Percentiles rank a stretch among this genome's conserved stretches.
phyloP scores from a whole-genome alignment of 2,888 invertebrate species.

The Drosophila greeni region DNA sequence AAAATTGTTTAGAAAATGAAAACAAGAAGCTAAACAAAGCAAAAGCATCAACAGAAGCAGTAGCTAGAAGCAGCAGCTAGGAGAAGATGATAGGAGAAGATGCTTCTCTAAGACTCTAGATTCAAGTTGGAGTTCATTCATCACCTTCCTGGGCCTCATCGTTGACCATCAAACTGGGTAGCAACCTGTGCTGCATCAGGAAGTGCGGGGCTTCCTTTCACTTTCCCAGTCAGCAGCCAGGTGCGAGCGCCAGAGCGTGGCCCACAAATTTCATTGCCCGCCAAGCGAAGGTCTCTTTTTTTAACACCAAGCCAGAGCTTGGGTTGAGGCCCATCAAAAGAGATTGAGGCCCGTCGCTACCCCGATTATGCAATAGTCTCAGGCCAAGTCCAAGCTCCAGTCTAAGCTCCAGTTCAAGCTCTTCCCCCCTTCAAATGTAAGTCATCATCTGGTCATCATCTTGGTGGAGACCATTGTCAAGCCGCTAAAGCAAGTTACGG shows the following conservation, averaged over 20 bases:
- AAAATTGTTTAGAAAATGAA: slow-evolving; percentile 31
- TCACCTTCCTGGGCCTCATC: not conserved
- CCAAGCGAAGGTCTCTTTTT: slow-evolving; percentile 45
- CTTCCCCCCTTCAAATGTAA: slow-evolving; percentile 1
- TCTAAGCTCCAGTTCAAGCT: no score
- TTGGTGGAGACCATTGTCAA: slow-evolving; percentile 4
- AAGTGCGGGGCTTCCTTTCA: slow-evolving; percentile 74
- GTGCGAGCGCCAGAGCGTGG: slow-evolving; percentile 44
- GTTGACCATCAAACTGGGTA: slow-evolving; percentile 21
- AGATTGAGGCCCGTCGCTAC: slow-evolving; percentile 19
- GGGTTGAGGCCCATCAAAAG: slow-evolving; percentile 28
- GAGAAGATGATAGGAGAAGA: no score
- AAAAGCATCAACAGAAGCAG: no score
- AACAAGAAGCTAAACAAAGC: slow-evolving; percentile 19
- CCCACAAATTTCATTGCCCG: slow-evolving; percentile 52
- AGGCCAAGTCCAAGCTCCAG: not conserved
- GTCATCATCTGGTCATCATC: slow-evolving; percentile 8
- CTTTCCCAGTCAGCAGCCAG: slow-evolving; percentile 59
- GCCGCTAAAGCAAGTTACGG: slow-evolving; percentile 27
- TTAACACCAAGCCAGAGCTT: not conserved
- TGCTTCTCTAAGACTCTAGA: not conserved
- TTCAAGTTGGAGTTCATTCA: not conserved
- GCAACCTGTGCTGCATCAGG: slow-evolving; percentile 55
- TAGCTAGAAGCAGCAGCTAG: no score
- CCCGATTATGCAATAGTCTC: slow-evolving; percentile 16